Evolutionary conservation across 2,797 vertebrate genomes (phyloP), one percentile per base, ranked within the genome.

Genomic region (Neosilurus hyrtlii): DNA sequence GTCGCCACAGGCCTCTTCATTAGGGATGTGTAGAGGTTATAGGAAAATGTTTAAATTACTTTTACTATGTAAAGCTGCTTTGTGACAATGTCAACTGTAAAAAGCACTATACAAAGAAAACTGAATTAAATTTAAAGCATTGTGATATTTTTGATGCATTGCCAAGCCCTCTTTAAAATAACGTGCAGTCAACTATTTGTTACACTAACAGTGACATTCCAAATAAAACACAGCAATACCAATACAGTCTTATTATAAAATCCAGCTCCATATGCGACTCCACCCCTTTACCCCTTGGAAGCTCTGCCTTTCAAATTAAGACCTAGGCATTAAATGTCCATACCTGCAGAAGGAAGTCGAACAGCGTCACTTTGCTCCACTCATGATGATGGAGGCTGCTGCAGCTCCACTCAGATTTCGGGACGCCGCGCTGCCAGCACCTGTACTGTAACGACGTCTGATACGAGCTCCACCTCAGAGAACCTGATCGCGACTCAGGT

Each of bases 331-430:
- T 22, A 22, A 30, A 22, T 4, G 11, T 16, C 2, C 30, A 7
- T 92, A 99, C 98, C 96, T 99, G 98, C 67, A 99, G 89, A 79
- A 99, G 88, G 90, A 99, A 99, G 91, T 99, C 98, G 86, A 99
- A 97, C 82, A 99, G 94, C 51, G 96, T 96, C 87, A 99, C 91
- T 90, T 96, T 97, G 89, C 96, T 97, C 97, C 97, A 99, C 82
- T 99, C 98, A 0, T 95, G 89, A 87, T 98, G 96, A 89, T 97
- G 96, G 52, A 99, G 87, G 57, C 92, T 92, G 9, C 95, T 94
- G 90, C 98, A 99, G 73, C 91, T 92, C 85, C 94, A 95, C 8
- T 96, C 95, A 1, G 94, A 87, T 89, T 94, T 97, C 5, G 96
- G 97, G 20, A 92, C 90, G 66, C 96, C 96, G 85, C 93, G 96